A percentile compares a stretch with the other conserved stretches of the same genome.
These are phyloP conservation scores for Tuta absoluta DNA, from an alignment of 2,888 invertebrate genomes.

Conservation along the genomic window DNA sequence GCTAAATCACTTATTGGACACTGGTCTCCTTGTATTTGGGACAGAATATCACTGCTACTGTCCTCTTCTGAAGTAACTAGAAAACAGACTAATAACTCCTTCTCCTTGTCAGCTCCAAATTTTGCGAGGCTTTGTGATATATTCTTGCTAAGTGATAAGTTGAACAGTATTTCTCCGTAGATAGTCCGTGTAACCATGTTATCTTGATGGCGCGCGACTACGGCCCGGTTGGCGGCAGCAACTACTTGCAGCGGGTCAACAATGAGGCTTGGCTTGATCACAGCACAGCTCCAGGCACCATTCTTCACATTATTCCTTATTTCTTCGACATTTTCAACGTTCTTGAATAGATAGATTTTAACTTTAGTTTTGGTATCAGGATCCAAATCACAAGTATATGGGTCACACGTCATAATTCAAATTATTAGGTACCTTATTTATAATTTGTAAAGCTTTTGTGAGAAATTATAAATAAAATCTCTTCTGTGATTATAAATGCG, in stretches of 20 bases:
- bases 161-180: slow-evolving; percentile 85
- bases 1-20: slow-evolving; percentile 71
- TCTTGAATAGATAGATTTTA: slow-evolving; percentile 77
- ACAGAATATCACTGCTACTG: slow-evolving; percentile 57
- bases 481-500: too few relatives aligned
- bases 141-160: slow-evolving; percentile 85
- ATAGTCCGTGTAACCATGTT: slow-evolving; percentile 83
- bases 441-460: too few relatives aligned
- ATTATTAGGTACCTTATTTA: not conserved
- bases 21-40: slow-evolving; percentile 78
- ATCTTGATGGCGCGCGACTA: slow-evolving; percentile 67
- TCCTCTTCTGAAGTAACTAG: slow-evolving; percentile 47
- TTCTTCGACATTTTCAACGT: slow-evolving; percentile 81
- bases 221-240: slow-evolving; percentile 86
- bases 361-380: slow-evolving; percentile 62
- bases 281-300: slow-evolving; percentile 81
- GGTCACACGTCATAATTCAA: slow-evolving; percentile 44
- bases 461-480: too few relatives aligned
- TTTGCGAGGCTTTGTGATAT: slow-evolving; percentile 84
- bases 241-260: slow-evolving; percentile 81
- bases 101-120: slow-evolving; percentile 81
- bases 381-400: slow-evolving; percentile 66
- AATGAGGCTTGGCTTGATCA: slow-evolving; percentile 83
- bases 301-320: slow-evolving; percentile 78
- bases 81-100: slow-evolving; percentile 61